These are phyloP conservation scores for Staurois parvus DNA, from an alignment of 2,797 vertebrate genomes.

Conservation along the genomic window DNA sequence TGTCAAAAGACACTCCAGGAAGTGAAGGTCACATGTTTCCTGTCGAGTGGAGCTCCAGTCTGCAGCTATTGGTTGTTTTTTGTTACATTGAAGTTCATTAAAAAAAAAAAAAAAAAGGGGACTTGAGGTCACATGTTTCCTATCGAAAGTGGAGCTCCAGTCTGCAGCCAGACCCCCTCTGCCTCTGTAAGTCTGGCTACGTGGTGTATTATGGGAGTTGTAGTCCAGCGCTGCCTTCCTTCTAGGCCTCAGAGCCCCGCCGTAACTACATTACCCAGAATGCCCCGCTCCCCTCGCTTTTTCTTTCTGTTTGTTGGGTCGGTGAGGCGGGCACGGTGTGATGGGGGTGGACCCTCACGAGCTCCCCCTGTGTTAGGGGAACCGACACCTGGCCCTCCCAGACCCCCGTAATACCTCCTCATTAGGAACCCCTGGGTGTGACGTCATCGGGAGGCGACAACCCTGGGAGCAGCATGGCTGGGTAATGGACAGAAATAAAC, in stretches of 20 bases:
- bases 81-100: too few relatives aligned
- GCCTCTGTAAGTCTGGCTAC: too few relatives aligned
- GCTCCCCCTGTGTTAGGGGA: not conserved
- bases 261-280: conserved; percentile 27
- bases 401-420: not conserved
- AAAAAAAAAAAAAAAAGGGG: too few relatives aligned
- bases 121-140: too few relatives aligned
- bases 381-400: too few relatives aligned
- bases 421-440: not conserved
- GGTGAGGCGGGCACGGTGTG: too few relatives aligned
- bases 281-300: not conserved
- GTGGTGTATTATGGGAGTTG: not conserved
- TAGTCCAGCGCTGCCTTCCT: not conserved
- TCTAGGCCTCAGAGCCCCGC: not conserved
- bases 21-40: too few relatives aligned
- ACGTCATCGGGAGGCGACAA: conserved; percentile 1
- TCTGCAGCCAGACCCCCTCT: too few relatives aligned
- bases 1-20: too few relatives aligned
- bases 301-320: not conserved
- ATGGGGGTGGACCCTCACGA: not conserved
- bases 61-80: too few relatives aligned
- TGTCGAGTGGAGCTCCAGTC: too few relatives aligned
- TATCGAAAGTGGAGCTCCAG: too few relatives aligned
- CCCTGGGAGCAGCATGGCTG: not conserved
- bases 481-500: not conserved